These are phyloP conservation scores for Brachymystax lenok DNA, from an alignment of 2,797 vertebrate species.

Conservation along the genomic window DNA sequence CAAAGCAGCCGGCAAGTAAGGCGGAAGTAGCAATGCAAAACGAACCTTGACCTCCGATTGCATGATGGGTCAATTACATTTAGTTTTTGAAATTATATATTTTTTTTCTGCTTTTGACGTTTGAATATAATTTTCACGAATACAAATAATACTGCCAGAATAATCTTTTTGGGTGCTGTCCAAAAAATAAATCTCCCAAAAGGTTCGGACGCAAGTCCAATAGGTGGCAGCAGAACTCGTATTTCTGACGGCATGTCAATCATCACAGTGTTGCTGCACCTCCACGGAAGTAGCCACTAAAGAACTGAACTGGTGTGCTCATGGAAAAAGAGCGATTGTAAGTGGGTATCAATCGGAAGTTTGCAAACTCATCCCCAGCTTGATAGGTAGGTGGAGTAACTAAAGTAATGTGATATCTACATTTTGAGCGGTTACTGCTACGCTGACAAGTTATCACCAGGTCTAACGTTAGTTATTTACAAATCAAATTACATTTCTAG, in stretches of 20 bases:
- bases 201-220: background rate
- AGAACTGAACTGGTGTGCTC: background rate
- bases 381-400: background rate
- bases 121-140: background rate
- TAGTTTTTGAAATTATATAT: background rate
- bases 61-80: conserved; percentile 2
- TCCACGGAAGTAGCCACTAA: background rate
- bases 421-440: background rate
- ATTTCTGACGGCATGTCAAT: background rate
- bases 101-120: too few species aligned
- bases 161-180: background rate
- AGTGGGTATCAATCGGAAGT: background rate
- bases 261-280: background rate
- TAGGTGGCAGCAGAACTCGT: background rate
- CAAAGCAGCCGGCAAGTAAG: conserved; percentile 44
- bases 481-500: background rate
- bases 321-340: background rate
- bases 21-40: conserved; percentile 3
- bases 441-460: background rate
- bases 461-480: too few species aligned
- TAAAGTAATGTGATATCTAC: background rate
- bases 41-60: background rate
- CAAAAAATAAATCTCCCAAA: too few species aligned
- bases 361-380: background rate
- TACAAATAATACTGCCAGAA: background rate